A percentile compares a stretch with the other conserved stretches of the same genome.
Conservation (phyloP, 1,140 invertebrate species). For the Prorops nasuta region DNA sequence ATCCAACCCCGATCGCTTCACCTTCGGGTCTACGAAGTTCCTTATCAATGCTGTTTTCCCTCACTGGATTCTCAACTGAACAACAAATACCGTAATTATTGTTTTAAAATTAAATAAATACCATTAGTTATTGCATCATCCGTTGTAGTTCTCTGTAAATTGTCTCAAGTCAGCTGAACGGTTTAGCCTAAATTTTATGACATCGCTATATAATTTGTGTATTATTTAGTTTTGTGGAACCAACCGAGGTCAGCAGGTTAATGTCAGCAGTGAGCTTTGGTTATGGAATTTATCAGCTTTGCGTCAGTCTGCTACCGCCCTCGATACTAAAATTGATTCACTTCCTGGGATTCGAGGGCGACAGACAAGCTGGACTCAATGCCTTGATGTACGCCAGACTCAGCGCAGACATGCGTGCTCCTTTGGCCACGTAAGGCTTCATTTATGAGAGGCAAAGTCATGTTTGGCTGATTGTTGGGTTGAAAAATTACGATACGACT, state of each 20-base stretch:
- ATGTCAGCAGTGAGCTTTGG: conserved; percentile 73
- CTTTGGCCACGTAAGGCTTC: conserved; percentile 64
- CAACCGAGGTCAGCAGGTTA: conserved; percentile 60
- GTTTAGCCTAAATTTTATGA: too few relatives aligned
- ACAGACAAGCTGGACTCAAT: conserved; percentile 62
- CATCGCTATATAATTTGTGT: not conserved
- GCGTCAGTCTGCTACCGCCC: conserved; percentile 68
- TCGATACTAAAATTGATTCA: conserved; percentile 67
- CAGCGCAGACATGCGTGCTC: conserved; percentile 71
- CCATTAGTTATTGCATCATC: too few relatives aligned
- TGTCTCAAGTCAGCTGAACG: too few relatives aligned
- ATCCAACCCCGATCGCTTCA: conserved; percentile 27
- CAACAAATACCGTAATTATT: conserved; percentile 49
- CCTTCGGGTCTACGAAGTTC: conserved; percentile 48
- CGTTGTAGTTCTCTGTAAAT: not conserved
- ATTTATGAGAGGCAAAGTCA: not conserved
- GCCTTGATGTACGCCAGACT: conserved; percentile 67
- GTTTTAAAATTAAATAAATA: too few relatives aligned
- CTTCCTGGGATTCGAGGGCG: conserved; percentile 72
- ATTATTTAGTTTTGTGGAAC: conserved; percentile 45
- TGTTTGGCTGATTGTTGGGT: not conserved
- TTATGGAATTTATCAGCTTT: conserved; percentile 72
- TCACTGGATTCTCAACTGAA: conserved; percentile 43
- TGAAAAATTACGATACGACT: not conserved
- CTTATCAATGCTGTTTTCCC: conserved; percentile 49